Evolutionary conservation across 2,888 invertebrate genomes (phyloP), one percentile per base, ranked within the genome.

Genomic region (Nemotelus pantherinus): DNA sequence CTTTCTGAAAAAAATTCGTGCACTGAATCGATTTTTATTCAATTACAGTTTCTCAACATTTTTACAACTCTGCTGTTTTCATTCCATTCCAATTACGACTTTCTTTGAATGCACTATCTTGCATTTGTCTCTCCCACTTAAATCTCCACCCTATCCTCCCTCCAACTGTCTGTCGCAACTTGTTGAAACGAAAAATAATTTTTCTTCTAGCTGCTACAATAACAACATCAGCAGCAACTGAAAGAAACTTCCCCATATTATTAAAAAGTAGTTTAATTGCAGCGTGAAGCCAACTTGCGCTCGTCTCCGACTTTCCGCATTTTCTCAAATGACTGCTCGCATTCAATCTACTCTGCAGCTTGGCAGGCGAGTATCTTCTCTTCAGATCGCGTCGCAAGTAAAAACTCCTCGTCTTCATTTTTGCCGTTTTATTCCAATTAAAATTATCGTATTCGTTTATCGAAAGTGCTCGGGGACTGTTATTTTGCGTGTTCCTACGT

Each of bases 381-480:
- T n/a, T 58, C 25, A 3, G 6, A 41, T 7, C 5, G 9, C 3
- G 41, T 39, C 25, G n/a, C 65, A 10, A 3, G 5, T 25, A 7
- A 43, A 63, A 63, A 50, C 9, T 39, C 7, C 71, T 44, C 43
- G 3, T 71, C 43, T 44, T 43, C 44, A 71, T 71, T 57, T 71
- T 53, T 3, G 53, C 68, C 41, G 44, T 65, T 68, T 68, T 25
- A 71, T 71, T 71, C 71, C 71, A 71, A 71, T 71, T 71, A 71
- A 71, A 71, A 71, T 71, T 71, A 71, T 71, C 71, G 71, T 44
- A 53, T 71, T 71, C 71, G 71, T 71, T 71, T 57, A 71, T 71
- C 71, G 71, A 55, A 71, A 53, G 68, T 45, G 65, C 65, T 45
- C 25, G 7, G 47, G 10, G 39, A 65, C 47, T 45, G 44, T 2